Evolutionary conservation across 2,797 vertebrate genomes (phyloP).

Genomic region (Lagocephalus sceleratus): DNA sequence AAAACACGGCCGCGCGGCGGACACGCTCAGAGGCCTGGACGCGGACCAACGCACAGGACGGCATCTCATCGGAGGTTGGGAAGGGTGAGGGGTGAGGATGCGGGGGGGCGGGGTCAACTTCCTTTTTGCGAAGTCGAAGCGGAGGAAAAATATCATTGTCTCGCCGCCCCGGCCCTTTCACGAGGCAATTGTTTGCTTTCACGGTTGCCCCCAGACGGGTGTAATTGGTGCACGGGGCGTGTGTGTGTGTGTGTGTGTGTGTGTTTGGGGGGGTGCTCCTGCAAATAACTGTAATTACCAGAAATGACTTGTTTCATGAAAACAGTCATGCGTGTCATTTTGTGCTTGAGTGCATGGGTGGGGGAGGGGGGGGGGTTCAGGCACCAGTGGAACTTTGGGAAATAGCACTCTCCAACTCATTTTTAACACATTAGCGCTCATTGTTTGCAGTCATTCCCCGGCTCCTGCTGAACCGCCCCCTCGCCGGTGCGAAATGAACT

Average conservation of each 20-base stretch:
- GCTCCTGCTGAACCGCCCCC: slow-evolving; percentile 54
- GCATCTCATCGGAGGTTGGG: not conserved
- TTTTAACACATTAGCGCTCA: slow-evolving; percentile 68
- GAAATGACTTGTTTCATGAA: slow-evolving; percentile 77
- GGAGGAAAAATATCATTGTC: slow-evolving; percentile 40
- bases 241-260: no score
- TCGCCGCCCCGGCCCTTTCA: slow-evolving; percentile 22
- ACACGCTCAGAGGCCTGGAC: slow-evolving; percentile 29
- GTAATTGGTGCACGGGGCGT: slow-evolving; percentile 42
- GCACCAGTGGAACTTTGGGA: slow-evolving; percentile 60
- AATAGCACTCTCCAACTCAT: slow-evolving; percentile 61
- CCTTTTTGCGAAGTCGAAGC: slow-evolving; percentile 18
- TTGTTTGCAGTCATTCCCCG: slow-evolving; percentile 59
- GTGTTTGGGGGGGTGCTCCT: slow-evolving; percentile 65
- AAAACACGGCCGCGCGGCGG: slow-evolving; percentile 42
- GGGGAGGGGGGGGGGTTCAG: slow-evolving; percentile 67
- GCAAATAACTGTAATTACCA: slow-evolving; percentile 82
- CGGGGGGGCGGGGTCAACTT: slow-evolving; percentile 37
- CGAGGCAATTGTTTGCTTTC: slow-evolving; percentile 48
- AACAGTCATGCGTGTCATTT: slow-evolving; percentile 73
- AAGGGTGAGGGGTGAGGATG: slow-evolving; percentile 20
- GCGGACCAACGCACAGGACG: slow-evolving; percentile 32
- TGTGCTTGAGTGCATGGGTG: slow-evolving; percentile 64
- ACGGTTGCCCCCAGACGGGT: slow-evolving; percentile 3
- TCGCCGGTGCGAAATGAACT: slow-evolving; percentile 47